Percentiles rank a stretch among this genome's conserved stretches.
These are phyloP conservation scores for Brachyhypopomus gauderio DNA, from an alignment of 2,113 vertebrate species.

Conservation along the genomic window DNA sequence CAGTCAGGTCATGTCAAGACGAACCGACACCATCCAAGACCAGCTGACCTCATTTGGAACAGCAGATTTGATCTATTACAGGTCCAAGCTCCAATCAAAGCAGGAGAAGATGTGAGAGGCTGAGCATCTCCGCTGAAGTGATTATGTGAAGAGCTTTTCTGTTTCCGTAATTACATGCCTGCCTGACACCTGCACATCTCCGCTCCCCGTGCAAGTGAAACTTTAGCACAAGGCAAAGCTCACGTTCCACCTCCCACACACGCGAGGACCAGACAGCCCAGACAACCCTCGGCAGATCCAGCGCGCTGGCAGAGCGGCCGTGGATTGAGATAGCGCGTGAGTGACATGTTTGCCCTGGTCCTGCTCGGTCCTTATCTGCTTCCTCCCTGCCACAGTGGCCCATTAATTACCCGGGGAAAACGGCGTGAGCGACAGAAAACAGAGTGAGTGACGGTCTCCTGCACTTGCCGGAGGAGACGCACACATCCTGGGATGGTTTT, in stretches of 20 bases:
- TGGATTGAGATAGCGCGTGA: conserved; percentile 29
- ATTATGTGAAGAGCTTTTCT: neutral
- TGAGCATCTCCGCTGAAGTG: neutral
- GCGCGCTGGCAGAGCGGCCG: neutral
- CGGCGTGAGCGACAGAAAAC: neutral
- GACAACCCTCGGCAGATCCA: conserved; percentile 27
- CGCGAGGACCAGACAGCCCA: conserved; percentile 21
- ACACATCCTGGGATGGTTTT: neutral
- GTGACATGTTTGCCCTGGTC: conserved; percentile 47
- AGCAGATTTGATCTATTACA: neutral
- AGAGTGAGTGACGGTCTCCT: conserved; percentile 43
- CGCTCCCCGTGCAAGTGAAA: neutral
- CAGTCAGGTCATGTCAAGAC: no score
- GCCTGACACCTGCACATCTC: neutral
- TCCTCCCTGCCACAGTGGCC: conserved; percentile 42
- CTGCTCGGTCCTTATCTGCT: conserved; percentile 46
- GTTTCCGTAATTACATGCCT: neutral
- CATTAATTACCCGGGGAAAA: conserved; percentile 48
- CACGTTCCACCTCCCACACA: conserved; percentile 26
- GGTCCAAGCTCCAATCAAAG: neutral
- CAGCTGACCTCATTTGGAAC: neutral
- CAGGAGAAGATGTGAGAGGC: neutral
- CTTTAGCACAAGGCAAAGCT: neutral
- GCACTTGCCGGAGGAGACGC: conserved; percentile 25
- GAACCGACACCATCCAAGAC: neutral